A percentile compares a stretch with the other conserved stretches of the same genome.
Evolutionary conservation across 1,140 invertebrate species (phyloP).

Genomic region (Orchesella cincta): DNA sequence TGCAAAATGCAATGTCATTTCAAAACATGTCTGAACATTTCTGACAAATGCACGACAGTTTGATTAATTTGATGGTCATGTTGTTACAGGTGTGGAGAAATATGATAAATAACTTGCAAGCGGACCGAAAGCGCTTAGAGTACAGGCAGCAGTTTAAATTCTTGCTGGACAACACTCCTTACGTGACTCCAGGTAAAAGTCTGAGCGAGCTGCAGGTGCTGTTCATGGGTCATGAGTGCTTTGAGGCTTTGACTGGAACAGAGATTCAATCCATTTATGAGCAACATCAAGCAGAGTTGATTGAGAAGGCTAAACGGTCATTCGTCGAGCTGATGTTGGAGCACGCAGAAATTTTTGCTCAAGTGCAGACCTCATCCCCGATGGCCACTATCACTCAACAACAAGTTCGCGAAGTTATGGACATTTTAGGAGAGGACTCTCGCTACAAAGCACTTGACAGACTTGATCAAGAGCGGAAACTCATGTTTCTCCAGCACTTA

Average conservation of each 20-base stretch:
- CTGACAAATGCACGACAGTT: neutral
- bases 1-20: neutral
- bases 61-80: slow-evolving; percentile 24
- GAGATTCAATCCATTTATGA: slow-evolving; percentile 94
- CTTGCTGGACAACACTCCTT: slow-evolving; percentile 88
- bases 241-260: slow-evolving; percentile 83
- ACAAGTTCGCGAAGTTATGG: slow-evolving; percentile 86
- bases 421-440: slow-evolving; percentile 52
- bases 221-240: slow-evolving; percentile 93
- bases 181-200: slow-evolving; percentile 85
- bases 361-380: slow-evolving; percentile 85
- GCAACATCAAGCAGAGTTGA: slow-evolving; percentile 88
- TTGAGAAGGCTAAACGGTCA: slow-evolving; percentile 74
- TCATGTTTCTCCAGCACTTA: slow-evolving; percentile 91
- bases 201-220: slow-evolving; percentile 88
- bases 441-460: slow-evolving; percentile 88
- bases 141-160: slow-evolving; percentile 82
- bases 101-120: slow-evolving; percentile 53
- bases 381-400: slow-evolving; percentile 86
- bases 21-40: neutral
- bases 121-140: slow-evolving; percentile 52
- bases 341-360: slow-evolving; percentile 91
- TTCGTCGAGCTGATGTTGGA: slow-evolving; percentile 84
- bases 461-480: slow-evolving; percentile 88
- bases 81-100: slow-evolving; percentile 50